Percentiles rank a stretch among this genome's conserved stretches.
Evolutionary conservation across 2,888 invertebrate genomes (phyloP).

Genomic region (Mesoligia furuncula): DNA sequence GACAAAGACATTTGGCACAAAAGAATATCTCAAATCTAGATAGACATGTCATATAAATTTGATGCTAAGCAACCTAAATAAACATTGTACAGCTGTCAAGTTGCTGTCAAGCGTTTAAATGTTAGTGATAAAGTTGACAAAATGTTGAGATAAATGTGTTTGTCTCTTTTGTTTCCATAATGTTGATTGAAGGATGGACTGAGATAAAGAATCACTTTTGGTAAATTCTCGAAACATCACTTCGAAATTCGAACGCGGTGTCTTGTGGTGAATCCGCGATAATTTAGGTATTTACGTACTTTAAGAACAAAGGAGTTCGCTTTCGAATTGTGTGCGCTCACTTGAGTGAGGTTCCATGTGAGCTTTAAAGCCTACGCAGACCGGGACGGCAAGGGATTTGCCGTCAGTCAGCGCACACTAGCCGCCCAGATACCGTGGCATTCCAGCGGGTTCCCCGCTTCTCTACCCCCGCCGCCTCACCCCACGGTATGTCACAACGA

Average conservation of each 20-base stretch:
- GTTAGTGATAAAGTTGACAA: neutral
- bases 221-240: no score
- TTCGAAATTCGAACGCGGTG: neutral
- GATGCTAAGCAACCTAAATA: neutral
- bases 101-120: neutral
- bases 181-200: neutral
- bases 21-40: slow-evolving; percentile 15
- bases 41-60: neutral
- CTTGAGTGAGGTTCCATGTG: neutral
- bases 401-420: no score
- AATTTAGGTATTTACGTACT: neutral
- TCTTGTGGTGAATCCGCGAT: neutral
- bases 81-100: neutral
- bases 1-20: slow-evolving; percentile 43
- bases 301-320: neutral
- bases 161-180: slow-evolving; percentile 7
- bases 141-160: neutral
- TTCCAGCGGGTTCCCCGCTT: no score
- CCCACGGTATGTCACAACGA: no score
- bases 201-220: neutral
- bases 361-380: no score
- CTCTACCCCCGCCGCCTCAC: no score
- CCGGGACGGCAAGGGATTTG: no score
- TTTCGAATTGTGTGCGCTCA: neutral
- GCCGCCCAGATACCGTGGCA: no score